Evolutionary conservation across 2,113 vertebrate genomes (phyloP), one percentile per base, ranked within the genome.

Genomic region (Lepus europaeus): DNA sequence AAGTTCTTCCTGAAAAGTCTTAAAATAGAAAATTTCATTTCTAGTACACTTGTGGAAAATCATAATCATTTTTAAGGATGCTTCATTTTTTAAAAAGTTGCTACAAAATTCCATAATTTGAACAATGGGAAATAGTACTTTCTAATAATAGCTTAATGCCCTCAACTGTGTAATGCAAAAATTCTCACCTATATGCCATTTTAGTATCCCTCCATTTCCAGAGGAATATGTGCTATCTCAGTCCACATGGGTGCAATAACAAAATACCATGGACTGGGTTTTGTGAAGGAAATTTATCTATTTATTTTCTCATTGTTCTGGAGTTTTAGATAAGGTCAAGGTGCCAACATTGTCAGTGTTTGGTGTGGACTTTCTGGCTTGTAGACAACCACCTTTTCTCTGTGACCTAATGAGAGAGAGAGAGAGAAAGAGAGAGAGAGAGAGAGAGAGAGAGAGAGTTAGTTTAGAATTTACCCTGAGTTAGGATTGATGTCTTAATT

Each of bases 11-110:
- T 72, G 12, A 84, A 70, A 84, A 79, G 20, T 36, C 39, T 90
- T 87, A 64, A 22, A 68, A 86, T 76, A 79, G 72, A 84, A 11
- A 81, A n/a, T 90, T 84, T 84, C 80, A 66, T 83, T 63, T 90
- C 13, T 56, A 88, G 74, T 70, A 3, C 64, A 29, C n/a, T 31
- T 68, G 11, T 45, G 12, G 33, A 81, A 78, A 77, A 70, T 51
- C 9, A 39, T 3, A 51, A 76, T 84, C 7, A 29, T 90, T 64
- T 88, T 83, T 39, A 74, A 81, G 27, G 25, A 82, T 82, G 16
- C 9, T 56, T 91, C 23, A n/a, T 64, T 83, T 78, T n/a, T n/a
- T 45, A 69, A 81, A 90, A 83, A 49, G 33, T 19, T 92, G 85
- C 7, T 79, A 68, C 81, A 31, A 79, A 68, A 63, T 90, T 83